Base-by-base conservation (phyloP, 2,797 vertebrate species). In the Sibirionetta formosa region DNA sequence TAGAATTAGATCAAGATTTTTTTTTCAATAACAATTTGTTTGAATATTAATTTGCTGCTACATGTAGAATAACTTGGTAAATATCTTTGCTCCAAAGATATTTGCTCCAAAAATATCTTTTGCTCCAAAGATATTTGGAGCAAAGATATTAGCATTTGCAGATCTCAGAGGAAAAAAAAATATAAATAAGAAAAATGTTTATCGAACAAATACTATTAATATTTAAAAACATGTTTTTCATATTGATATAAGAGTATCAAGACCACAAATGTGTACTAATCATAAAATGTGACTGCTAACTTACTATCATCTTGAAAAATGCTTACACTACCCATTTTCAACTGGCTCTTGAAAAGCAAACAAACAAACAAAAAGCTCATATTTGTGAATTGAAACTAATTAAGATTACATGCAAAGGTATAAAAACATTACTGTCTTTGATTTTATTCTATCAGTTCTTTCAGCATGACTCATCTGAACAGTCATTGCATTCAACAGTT, bases 201-300 rank as follows among this genome's bases (percentile, higher is more conserved):
- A 63, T 50, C n/a, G 76, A 91, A 88, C 75, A 91, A 93, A 53
- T 78, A 85, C 51, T 56, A 68, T 50, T 46, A 78, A 85, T 82
- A 36, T 83, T 93, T 88, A 87, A n/a, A 86, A 79, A 94, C 82
- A 87, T 93, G 65, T 14, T 35, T 86, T 94, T 86, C 79, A 73
- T 76, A 40, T 33, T 60, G 18, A 24, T 33, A 54, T 46, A 46
- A 85, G 10, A 26, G 0, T 44, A 33, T 93, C 46, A 87, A 93
- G 93, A 92, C 68, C 51, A 86, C 56, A 94, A 86, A 72, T 65
- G 93, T 15, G 7, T 68, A 61, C 58, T 93, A 86, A 84, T 77
- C 75, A 83, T 24, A 93, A 88, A 79, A 77, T 33, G 29, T 35
- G 44, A 12, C 42, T 93, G 58, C 29, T 83, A 71, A 53, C 26